Evolutionary conservation across 2,113 vertebrate species (phyloP).

Genomic region (Mesoclemmys tuberculata): DNA sequence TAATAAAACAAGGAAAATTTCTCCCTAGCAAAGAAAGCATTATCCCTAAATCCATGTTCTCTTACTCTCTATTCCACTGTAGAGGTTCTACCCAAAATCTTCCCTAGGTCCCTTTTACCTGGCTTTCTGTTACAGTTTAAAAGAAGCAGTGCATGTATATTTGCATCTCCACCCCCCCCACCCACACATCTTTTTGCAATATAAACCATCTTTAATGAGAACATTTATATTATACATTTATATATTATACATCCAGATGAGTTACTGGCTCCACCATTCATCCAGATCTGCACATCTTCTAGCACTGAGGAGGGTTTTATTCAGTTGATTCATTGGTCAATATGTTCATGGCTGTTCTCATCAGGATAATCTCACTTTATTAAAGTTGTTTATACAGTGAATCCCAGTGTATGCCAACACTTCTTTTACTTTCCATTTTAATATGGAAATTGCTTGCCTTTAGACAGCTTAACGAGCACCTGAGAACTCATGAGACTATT

Average conservation of each 20-base stretch:
- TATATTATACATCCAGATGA: background rate
- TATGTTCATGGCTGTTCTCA: fast-evolving
- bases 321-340: background rate
- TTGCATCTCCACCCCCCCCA: no score
- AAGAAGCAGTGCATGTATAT: no score
- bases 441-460: background rate
- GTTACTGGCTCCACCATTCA: background rate
- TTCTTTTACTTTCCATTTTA: background rate
- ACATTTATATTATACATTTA: background rate
- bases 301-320: background rate
- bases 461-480: background rate
- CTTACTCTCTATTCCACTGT: background rate
- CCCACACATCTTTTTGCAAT: background rate
- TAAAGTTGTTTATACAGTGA: background rate
- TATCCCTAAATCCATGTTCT: background rate
- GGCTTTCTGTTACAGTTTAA: no score
- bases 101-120: background rate
- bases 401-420: background rate
- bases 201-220: background rate
- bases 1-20: background rate
- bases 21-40: background rate
- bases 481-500: background rate
- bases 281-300: background rate
- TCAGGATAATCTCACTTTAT: background rate
- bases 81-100: constrained; percentile 12